Evolutionary conservation across 2,888 invertebrate genomes (phyloP), one percentile per base, ranked within the genome.

Genomic region (Catocala fraxini): DNA sequence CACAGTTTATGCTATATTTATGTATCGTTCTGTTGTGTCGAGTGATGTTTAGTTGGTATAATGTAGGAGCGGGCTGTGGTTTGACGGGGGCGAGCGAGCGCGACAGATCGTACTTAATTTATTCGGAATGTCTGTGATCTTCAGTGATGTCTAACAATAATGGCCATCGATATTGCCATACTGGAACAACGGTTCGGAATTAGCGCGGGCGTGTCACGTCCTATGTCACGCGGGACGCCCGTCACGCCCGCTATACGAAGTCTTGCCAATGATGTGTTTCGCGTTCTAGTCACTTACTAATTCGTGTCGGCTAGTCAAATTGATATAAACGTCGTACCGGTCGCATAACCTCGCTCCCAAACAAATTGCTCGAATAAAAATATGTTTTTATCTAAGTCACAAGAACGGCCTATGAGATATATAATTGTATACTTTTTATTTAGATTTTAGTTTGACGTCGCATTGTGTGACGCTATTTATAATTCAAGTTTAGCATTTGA

Each of bases 301-400:
- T 88, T 89, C 88, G 90, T 91, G 90, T 91, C 86, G 93, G 91
- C 93, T 93, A 93, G 93, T 93, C 93, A 93, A 89, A 87, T 81
- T 79, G 65, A 51, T 59, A 58, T 61, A 68, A 53, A 60, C 59
- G 53, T 63, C 54, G 72, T 71, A 60, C 63, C 68, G 48, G 63
- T 64, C 73, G 70, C 68, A 70, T 71, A 33, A 67, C 63, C 75
- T 53, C 69, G 57, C 69, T 57, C 68, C 71, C 68, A 13, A 9
- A 56, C 73, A 34, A 39, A 51, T 68, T 53, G 70, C 81, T 71
- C 79, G 68, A 69, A 72, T 71, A 60, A 57, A 57, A 69, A 72
- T 70, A 59, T 57, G 55, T 70, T 77, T 79, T 82, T 81, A 84
- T 89, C 90, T 89, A 89, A 90, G 91, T 90, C 91, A 89, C 89